These are phyloP conservation scores for Ispidina lecontei DNA, from an alignment of 2,797 vertebrate species.

Conservation along the genomic window DNA sequence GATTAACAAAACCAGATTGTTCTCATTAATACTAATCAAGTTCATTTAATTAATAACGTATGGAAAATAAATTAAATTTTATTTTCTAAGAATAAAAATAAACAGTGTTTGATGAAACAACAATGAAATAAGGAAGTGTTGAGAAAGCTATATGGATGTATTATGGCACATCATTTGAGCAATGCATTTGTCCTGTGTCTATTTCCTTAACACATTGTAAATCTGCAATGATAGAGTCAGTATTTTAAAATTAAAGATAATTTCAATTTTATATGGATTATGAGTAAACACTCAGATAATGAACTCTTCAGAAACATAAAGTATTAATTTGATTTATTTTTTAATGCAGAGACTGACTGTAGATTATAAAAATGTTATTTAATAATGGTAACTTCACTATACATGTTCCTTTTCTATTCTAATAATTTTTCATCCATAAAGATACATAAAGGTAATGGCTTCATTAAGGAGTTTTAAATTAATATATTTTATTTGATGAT, in stretches of 20 bases:
- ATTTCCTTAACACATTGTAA: neutral
- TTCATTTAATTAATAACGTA: neutral
- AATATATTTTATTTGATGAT: neutral
- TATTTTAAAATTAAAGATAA: neutral
- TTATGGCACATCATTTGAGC: neutral
- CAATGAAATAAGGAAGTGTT: slow-evolving; percentile 7
- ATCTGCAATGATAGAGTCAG: neutral
- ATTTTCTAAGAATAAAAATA: neutral
- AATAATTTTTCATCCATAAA: neutral
- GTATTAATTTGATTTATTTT: neutral
- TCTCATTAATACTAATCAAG: neutral
- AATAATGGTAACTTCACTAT: neutral
- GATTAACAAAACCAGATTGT: neutral
- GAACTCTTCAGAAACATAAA: neutral
- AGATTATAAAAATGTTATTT: neutral
- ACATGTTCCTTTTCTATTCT: neutral
- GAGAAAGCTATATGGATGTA: neutral
- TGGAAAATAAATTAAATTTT: neutral
- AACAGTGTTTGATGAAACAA: neutral
- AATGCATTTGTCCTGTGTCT: neutral
- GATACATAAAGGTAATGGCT: neutral
- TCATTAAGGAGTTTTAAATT: neutral
- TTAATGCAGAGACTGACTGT: neutral
- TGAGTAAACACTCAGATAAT: neutral
- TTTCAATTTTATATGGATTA: neutral